These are phyloP conservation scores for Wiebesia pumilae DNA, from an alignment of 1,140 invertebrate species.

Conservation along the genomic window DNA sequence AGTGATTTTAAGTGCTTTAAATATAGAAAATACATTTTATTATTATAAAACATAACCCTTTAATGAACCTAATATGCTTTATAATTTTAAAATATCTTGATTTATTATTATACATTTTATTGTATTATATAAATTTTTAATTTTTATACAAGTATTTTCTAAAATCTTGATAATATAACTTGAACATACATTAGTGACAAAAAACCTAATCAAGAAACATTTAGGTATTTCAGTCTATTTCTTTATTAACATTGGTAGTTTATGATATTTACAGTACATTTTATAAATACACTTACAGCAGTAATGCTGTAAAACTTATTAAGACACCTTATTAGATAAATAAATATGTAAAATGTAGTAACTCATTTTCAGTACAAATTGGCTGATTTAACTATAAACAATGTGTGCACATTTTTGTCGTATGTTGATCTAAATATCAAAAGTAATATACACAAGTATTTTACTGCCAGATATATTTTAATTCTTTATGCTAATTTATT, in stretches of 20 bases:
- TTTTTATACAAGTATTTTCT: not conserved
- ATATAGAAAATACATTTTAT: not conserved
- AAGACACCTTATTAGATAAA: constrained; percentile 32
- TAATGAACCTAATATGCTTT: not conserved
- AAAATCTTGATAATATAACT: not conserved
- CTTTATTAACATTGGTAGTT: constrained; percentile 50
- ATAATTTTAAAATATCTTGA: constrained; percentile 10
- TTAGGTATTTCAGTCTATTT: constrained; percentile 41
- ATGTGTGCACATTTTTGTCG: constrained; percentile 17
- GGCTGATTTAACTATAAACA: constrained; percentile 13
- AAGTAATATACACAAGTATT: not conserved
- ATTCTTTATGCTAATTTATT: not conserved
- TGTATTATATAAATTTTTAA: constrained; percentile 21
- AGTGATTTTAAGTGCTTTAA: too few species aligned
- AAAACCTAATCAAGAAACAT: constrained; percentile 30
- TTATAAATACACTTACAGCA: constrained; percentile 48
- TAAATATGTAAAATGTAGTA: constrained; percentile 34
- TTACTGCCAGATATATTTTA: not conserved
- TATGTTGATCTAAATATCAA: constrained; percentile 20
- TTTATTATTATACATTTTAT: constrained; percentile 44
- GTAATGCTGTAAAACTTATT: constrained; percentile 1
- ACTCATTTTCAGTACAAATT: constrained; percentile 24
- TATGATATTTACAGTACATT: constrained; percentile 50
- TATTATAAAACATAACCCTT: not conserved
- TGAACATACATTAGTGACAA: constrained; percentile 13